Conservation (phyloP, 2,888 invertebrate genomes). For the Agrotis exclamationis region DNA sequence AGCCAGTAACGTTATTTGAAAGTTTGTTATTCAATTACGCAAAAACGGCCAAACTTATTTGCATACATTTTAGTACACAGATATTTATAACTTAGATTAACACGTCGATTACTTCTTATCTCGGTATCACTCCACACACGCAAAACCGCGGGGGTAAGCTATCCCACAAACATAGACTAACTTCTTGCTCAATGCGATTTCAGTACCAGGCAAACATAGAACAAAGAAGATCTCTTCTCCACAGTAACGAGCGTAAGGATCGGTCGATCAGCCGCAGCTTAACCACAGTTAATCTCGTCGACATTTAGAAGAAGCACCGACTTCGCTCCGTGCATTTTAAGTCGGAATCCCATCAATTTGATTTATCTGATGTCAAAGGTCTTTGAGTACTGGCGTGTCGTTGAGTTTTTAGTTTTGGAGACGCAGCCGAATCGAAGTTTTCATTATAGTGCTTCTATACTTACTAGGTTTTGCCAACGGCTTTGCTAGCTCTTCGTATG, state of each 20-base stretch:
- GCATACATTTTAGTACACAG: no score
- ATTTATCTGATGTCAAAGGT: slow-evolving; percentile 51
- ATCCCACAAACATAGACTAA: neutral
- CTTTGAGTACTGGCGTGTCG: slow-evolving; percentile 5
- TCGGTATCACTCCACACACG: no score
- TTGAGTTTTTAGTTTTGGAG: slow-evolving; percentile 3
- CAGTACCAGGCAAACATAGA: slow-evolving; percentile 37
- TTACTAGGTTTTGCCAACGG: neutral
- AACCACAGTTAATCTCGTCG: slow-evolving; percentile 51
- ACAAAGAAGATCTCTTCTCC: slow-evolving; percentile 17
- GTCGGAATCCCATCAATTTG: slow-evolving; percentile 43
- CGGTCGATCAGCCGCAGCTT: slow-evolving; percentile 49
- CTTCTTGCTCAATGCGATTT: neutral
- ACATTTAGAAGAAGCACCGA: slow-evolving; percentile 41
- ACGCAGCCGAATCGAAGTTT: neutral
- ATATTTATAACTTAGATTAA: no score
- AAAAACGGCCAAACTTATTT: no score
- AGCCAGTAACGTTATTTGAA: no score
- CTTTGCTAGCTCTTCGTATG: no score
- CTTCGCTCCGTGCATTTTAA: slow-evolving; percentile 49
- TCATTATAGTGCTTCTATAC: neutral
- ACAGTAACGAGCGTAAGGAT: slow-evolving; percentile 41
- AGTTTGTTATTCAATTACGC: no score
- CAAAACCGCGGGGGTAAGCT: no score
- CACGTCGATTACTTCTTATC: no score